Evolutionary conservation across 2,888 invertebrate species (phyloP), one percentile per base, ranked within the genome.

Genomic region (Scaptomyza tumidula): DNA sequence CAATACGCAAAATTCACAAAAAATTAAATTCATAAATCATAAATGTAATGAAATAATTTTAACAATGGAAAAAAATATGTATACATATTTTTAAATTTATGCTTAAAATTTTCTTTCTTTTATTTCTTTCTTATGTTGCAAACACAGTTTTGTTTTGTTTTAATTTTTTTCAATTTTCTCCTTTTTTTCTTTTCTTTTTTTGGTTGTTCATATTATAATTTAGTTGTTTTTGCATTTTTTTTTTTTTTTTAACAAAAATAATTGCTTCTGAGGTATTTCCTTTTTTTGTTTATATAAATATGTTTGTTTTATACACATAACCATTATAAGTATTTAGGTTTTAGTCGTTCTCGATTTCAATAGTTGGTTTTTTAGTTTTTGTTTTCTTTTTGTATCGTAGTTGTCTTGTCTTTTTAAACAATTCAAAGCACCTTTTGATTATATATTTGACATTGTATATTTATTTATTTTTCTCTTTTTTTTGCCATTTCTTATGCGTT

Each of bases 381-480:
- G 52, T 66, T 58, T 58, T 64, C 62, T 72, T 55, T 61, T 82
- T 56, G 55, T 76, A 70, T 76, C 83, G 71, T 85, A 73, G 76
- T 77, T 84, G 80, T 84, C 73, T 78, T 80, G 80, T 81, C 81
- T 87, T 82, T 80, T 74, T 78, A 84, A 88, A 89, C 86, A 89
- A 88, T 83, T 89, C 80, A 86, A 90, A 90, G 90, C 90, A 90
- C 90, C 90, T 83, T 90, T 89, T 83, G 90, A 90, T 90, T 90
- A 89, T 89, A 89, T 89, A 83, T 83, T 87, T 88, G 85, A 87
- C 84, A 87, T 79, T 72, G 56, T 80, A 62, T 80, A 71, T 80
- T 63, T 52, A 50, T 75, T 64, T 69, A 48, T 48, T 29, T 48
- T 44, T 45, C n/a, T 46, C 33, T 74, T 78, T 59, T 69, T 68